Evolutionary conservation across 2,797 vertebrate genomes (phyloP).

Genomic region (Sebastes diploproa): DNA sequence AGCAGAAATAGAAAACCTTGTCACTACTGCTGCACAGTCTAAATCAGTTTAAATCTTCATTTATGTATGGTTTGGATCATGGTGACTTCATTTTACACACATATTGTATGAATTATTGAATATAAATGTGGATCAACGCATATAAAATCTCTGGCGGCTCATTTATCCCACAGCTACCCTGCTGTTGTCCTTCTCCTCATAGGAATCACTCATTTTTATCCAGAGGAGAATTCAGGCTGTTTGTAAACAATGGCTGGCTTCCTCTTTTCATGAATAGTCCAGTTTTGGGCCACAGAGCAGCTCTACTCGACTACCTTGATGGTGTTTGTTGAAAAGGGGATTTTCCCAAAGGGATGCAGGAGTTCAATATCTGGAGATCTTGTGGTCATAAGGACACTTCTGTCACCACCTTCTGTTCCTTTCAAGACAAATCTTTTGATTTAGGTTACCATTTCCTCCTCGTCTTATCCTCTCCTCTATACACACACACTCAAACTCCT

Average conservation of each 20-base stretch:
- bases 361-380: constrained; percentile 4
- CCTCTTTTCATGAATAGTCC: not conserved
- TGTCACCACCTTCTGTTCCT: not conserved
- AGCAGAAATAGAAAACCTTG: constrained; percentile 2
- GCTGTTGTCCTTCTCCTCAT: not conserved
- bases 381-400: not conserved
- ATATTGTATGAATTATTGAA: not conserved
- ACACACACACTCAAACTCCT: not conserved
- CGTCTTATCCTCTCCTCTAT: not conserved
- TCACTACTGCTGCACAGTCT: not conserved
- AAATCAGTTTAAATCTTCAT: not conserved
- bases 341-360: constrained; percentile 11
- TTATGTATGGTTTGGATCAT: not conserved
- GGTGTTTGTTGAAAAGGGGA: constrained; percentile 4
- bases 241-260: not conserved
- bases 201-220: not conserved
- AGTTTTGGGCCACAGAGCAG: not conserved
- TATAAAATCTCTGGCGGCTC: not conserved
- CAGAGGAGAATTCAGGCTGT: not conserved
- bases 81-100: not conserved
- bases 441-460: constrained; percentile 13
- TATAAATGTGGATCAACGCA: not conserved
- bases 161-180: not conserved
- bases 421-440: not conserved
- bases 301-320: constrained; percentile 1